Evolutionary conservation across 1,140 invertebrate species (phyloP).

Genomic region (Drosophila navojoa): DNA sequence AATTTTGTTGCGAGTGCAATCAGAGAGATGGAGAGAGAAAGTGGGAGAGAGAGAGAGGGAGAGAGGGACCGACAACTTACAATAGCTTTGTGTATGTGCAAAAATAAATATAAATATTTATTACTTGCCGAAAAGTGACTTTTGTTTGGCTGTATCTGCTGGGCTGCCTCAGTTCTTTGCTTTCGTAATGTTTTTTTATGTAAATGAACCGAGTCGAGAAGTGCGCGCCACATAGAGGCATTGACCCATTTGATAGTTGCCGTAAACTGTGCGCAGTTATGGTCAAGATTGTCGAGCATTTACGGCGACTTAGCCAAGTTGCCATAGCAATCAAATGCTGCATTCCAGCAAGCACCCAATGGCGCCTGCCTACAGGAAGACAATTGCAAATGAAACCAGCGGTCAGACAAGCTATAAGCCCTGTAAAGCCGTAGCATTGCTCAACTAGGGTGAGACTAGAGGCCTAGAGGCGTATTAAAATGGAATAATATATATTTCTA

Average conservation of each 20-base stretch:
- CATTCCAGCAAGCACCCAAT: slow-evolving; percentile 49
- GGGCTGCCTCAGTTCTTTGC: slow-evolving; percentile 6
- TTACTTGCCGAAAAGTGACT: slow-evolving; percentile 53
- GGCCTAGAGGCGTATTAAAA: no score
- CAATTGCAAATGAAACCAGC: slow-evolving; percentile 25
- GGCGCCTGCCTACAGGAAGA: not conserved
- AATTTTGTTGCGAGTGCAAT: slow-evolving; percentile 37
- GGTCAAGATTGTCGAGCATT: slow-evolving; percentile 34
- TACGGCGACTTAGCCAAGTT: slow-evolving; percentile 20
- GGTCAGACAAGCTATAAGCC: slow-evolving; percentile 4
- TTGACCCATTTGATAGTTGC: slow-evolving; percentile 59
- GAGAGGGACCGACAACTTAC: not conserved
- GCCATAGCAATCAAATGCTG: slow-evolving; percentile 51
- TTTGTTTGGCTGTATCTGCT: slow-evolving; percentile 26
- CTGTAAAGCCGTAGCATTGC: no score
- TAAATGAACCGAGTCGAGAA: slow-evolving; percentile 49
- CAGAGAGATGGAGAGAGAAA: not conserved
- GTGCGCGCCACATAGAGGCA: slow-evolving; percentile 31
- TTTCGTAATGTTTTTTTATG: slow-evolving; percentile 58
- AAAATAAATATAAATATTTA: slow-evolving; percentile 82
- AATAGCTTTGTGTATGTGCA: slow-evolving; percentile 50
- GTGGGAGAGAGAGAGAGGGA: not conserved
- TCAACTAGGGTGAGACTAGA: no score
- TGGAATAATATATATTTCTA: no score
- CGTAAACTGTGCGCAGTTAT: slow-evolving; percentile 35